Evolutionary conservation across 2,113 vertebrate genomes (phyloP), one percentile per base, ranked within the genome.

Genomic region (Clarias magur): DNA sequence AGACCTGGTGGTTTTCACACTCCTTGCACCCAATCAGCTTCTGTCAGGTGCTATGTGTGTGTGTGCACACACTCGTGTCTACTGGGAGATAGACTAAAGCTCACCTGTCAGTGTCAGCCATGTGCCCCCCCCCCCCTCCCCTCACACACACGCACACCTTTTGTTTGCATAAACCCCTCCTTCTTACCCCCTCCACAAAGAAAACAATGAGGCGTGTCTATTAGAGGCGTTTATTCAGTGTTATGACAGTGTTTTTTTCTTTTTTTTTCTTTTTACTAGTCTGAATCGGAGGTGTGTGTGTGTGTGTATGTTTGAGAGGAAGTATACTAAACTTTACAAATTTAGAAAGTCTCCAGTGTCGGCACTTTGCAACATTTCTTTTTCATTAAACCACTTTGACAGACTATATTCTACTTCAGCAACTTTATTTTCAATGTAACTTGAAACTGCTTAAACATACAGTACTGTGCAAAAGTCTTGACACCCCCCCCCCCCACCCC

Each of bases 31-130:
- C 91, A 80, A 92, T 93, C 91, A 92, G 89, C 87, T 89, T 88
- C 91, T 93, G 93, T 93, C 91, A 94, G 87, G 88, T 90, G 84
- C 89, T 85, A 59, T 65, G 78, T 82, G 86, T 59, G 56, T 60
- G 83, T 67, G 30, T n/a, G 63, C 42, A 23, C 75, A 54, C 53
- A 42, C 42, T 4, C 6, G 3, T 27, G 78, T 34, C 13, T 85
- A 80, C 25, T n/a, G 85, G 82, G 89, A 91, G 88, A 94, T 87
- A 75, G n/a, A n/a, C n/a, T 83, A 85, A 91, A 91, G 92, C 93
- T 94, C 93, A 94, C 92, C 93, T 91, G 91, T 94, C 95, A 94
- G 91, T 91, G 91, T 93, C 91, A 89, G 93, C 93, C n/a, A 12
- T 10, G 23, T 23, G 10, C 10, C 25, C n/a, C 27, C 76, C 48